phyloP scores from a whole-genome alignment of 2,113 vertebrate species.

The Baryphthengus martii region DNA sequence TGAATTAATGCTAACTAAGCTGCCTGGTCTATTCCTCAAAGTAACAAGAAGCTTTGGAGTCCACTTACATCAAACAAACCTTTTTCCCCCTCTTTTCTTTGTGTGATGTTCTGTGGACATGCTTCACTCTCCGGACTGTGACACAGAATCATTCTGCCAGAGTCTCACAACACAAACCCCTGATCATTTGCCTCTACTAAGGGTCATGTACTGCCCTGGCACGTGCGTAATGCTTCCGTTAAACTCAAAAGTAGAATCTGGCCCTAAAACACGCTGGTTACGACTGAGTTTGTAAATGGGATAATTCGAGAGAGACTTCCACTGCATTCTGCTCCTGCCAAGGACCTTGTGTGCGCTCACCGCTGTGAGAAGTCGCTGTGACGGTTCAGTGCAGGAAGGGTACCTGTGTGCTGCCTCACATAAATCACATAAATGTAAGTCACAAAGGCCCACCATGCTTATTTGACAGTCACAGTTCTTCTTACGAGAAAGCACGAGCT shows the following conservation, averaged over 20 bases:
- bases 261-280: not conserved
- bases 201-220: not conserved
- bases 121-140: not conserved
- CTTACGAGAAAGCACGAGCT: not conserved
- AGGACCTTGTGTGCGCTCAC: not conserved
- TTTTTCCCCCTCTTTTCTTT: not conserved
- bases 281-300: not conserved
- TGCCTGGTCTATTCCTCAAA: not conserved
- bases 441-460: not conserved
- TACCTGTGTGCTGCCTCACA: not conserved
- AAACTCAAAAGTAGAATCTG: not conserved
- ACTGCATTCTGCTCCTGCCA: not conserved
- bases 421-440: not conserved
- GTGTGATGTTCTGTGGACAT: not conserved
- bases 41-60: not conserved
- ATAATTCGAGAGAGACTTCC: not conserved
- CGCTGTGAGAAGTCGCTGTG: not conserved
- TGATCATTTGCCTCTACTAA: not conserved
- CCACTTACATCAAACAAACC: not conserved
- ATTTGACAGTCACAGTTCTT: not conserved
- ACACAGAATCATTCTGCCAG: not conserved
- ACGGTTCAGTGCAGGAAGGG: not conserved
- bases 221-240: not conserved
- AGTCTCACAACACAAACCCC: not conserved
- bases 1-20: slow-evolving; percentile 19